Evolutionary conservation across 2,888 invertebrate species (phyloP), one percentile per base, ranked within the genome.

Genomic region (Smittia sp.): DNA sequence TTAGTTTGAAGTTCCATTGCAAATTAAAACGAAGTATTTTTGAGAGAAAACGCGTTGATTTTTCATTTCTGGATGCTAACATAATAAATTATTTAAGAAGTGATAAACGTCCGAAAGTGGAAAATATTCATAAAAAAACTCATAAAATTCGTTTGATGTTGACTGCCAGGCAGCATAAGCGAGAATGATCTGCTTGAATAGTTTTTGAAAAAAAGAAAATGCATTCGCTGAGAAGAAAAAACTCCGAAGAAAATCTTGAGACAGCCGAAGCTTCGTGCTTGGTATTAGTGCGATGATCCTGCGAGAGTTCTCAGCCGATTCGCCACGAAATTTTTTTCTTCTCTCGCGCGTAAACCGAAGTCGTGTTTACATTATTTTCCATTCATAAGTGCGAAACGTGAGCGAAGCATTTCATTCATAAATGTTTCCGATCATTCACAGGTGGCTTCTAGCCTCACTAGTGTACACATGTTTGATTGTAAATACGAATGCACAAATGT

Each of bases 401-500:
- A 39, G 41, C 20, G 67, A 27, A 13, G 13, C 67, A 15, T 67
- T 65, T 27, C 72, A 62, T 72, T 72, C 62, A 62, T 62, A 24
- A 62, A 73, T 39, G n/a, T 15, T 15, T 67, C 22, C 46, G 13
- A 70, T 68, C 52, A 32, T 27, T 70, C 15, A 54, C 39, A 72
- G 72, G 72, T 72, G 63, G 73, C 25, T 65, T 3, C n/a, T 73
- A 65, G 65, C 65, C 20, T 15, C 41, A 46, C 15, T 73, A 73
- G 46, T 73, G 6, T 73, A 4, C 32, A 39, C 27, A 52, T 65
- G 13, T 63, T 22, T 65, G 4, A 52, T 73, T 65, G 65, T 73
- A 65, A 65, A 73, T 62, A 39, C 72, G 22, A 72, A 54, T 65
- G 73, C 65, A 15, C 73, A 73, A 65, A 25, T 73, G 52, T 73